Conservation (phyloP, 2,888 invertebrate species). For the Muschampia plurimacula region DNA sequence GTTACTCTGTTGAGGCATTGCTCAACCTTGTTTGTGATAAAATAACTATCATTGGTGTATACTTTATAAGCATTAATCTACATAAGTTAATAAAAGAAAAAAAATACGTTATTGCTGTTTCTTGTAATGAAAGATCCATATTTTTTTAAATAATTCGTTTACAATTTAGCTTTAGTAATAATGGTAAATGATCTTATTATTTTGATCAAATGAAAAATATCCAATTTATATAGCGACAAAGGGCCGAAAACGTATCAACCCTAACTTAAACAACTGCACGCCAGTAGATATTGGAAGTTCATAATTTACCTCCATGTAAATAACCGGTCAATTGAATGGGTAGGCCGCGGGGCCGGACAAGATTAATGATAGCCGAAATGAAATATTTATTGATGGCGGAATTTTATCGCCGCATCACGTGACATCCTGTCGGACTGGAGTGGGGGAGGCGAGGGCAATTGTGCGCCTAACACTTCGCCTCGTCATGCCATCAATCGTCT, state of each 20-base stretch:
- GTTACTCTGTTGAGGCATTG: too few relatives aligned
- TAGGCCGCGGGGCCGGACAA: constrained; percentile 55
- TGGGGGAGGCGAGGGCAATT: not conserved
- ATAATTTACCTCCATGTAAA: constrained; percentile 59
- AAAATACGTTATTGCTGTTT: too few relatives aligned
- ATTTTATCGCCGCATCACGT: constrained; percentile 50
- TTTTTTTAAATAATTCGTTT: too few relatives aligned
- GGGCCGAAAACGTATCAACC: constrained; percentile 14
- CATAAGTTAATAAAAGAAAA: too few relatives aligned
- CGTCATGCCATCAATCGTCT: constrained; percentile 14
- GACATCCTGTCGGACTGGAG: constrained; percentile 35
- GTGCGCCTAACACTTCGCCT: constrained; percentile 4
- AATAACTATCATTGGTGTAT: too few relatives aligned
- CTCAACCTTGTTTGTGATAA: too few relatives aligned
- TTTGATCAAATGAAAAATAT: not conserved
- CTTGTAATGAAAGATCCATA: too few relatives aligned
- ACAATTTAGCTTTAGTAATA: too few relatives aligned
- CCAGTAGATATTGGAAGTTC: constrained; percentile 50
- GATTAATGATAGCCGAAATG: constrained; percentile 67
- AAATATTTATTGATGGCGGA: constrained; percentile 57
- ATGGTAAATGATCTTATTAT: not conserved
- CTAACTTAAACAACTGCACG: constrained; percentile 37
- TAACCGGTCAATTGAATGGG: constrained; percentile 66
- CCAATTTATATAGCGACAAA: not conserved
- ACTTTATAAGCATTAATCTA: too few relatives aligned